Evolutionary conservation across 2,888 invertebrate genomes (phyloP), one percentile per base, ranked within the genome.

Genomic region (Xestia sexstrigata): DNA sequence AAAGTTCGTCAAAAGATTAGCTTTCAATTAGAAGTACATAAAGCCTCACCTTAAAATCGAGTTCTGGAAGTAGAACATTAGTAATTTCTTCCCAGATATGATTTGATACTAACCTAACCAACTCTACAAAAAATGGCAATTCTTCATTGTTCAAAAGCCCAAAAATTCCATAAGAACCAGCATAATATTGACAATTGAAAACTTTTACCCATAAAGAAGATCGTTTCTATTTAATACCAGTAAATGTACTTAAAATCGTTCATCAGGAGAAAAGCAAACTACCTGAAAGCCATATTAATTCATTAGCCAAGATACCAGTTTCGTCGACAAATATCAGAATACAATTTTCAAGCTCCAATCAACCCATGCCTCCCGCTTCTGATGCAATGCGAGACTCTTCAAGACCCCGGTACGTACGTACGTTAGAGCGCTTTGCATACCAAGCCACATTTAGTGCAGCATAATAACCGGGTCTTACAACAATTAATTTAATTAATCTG

Each of bases 401-500:
- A 78, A 52, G 68, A 81, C 30, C 68, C n/a, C 30, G 69, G 55
- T 66, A 78, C 35, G 42, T 66, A 78, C 35, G 42, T 79, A 70
- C 66, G 67, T 72, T 78, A 35, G n/a, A 85, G 74, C 74, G 66
- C 79, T 84, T 86, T 85, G 74, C 83, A 82, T 85, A 82, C 83
- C 72, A 78, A 78, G 47, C 85, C 76, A 82, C 83, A 82, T 73
- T 82, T 81, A 86, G 65, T 78, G 86, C 86, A 85, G 55, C 74
- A 69, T 74, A 78, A 70, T 78, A 82, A 82, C 71, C 70, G 62
- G 20, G 58, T 52, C 70, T 78, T 66, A 74, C 74, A 74, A 74
- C 78, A 78, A 85, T 85, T 85, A 82, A 86, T 82, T 82, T 74
- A 85, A 85, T 85, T 78, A 82, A 86, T 74, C 58, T 63, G 70